Evolutionary conservation across 2,797 vertebrate genomes (phyloP), one percentile per base, ranked within the genome.

Genomic region (Chaenodraco wilsoni): DNA sequence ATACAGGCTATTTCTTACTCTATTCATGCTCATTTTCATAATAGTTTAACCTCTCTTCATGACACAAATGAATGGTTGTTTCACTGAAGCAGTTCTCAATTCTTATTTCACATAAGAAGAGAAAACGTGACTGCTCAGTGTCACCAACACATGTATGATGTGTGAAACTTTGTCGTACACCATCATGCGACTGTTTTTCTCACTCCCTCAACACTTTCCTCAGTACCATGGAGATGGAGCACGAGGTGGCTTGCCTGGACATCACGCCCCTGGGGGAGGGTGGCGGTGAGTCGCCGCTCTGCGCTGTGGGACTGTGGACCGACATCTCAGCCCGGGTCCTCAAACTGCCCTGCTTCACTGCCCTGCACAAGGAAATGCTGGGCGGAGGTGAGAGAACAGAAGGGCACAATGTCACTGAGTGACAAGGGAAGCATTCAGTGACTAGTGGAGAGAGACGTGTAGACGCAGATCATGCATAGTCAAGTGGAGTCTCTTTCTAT

Each of bases 331-430:
- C 98, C 63, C 96, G 97, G 1, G 96, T 99, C 79, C 94, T 98
- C 15, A 97, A 96, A 77, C 94, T 99, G 58, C 98, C 98, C 6
- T 97, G 96, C 14, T 99, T 99, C 69, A 97, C 96, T 2, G 92
- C 97, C 13, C 91, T 99, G 88, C 98, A 99, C 93, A 99, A 98
- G 79, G 98, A 99, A 89, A 99, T 99, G 98, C 93, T 99, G 76
- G 98, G 98, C 9, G 98, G 98, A 97, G 98, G 98, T 99, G 84
- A 91, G 94, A 78, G 21, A 16, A 60, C 44, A 14, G 8, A 33
- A 8, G 23, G 3, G 9, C 4, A 21, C 33, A 48, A 12, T 27
- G 49, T 48, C 27, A 40, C 3, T 3, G 57, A 6, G 43, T n/a
- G 56, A 31, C 37, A 37, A 46, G 11, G 57, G 33, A 31, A 70